Base-by-base conservation (phyloP, 2,113 vertebrate genomes). In the Barnardius zonarius region DNA sequence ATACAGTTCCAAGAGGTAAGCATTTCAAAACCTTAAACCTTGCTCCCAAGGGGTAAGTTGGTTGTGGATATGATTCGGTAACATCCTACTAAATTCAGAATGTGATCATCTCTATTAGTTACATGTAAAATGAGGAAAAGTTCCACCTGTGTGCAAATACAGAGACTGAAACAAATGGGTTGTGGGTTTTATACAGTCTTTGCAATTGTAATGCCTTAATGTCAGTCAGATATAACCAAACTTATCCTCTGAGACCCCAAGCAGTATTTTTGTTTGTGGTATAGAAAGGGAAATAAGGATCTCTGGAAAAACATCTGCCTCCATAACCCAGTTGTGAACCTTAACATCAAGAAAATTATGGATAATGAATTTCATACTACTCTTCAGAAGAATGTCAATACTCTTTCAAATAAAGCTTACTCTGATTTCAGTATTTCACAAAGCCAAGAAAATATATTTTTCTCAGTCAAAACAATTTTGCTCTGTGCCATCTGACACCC, bases 1-100 rank as follows among this genome's bases (percentile, higher is more conserved):
- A 80, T 5, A n/a, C 68, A 46, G 79, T 98, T 88, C 99, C 99
- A 87, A 92, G 94, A 94, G 98, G 99, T 99, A 97, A 99, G 99
- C 88, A 54, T 57, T 89, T 82, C 14, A 31, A 55, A 73, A 41
- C 30, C 52, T 51, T 68, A 17, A 49, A 70, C 44, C 39, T 61
- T 25, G 7, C 39, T 92, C 25, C 30, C 17, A 37, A 41, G 30
- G 48, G 55, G 22, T 51, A 22, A 55, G 61, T 11, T 68, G 33
- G 17, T 10, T 94, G 84, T 33, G 35, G 51, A 11, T 87, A n/a
- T 3, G 25, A 81, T 75, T 83, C 0, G 1, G 18, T 70, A 59
- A 31, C 44, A 59, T 11, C 19, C 44, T 23, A 18, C 12, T 68
- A 28, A 78, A 73, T 69, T 83, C 37, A 46, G 69, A 75, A 28